These are phyloP conservation scores for Zaprionus nigranus DNA, from an alignment of 1,140 invertebrate genomes.

Conservation along the genomic window DNA sequence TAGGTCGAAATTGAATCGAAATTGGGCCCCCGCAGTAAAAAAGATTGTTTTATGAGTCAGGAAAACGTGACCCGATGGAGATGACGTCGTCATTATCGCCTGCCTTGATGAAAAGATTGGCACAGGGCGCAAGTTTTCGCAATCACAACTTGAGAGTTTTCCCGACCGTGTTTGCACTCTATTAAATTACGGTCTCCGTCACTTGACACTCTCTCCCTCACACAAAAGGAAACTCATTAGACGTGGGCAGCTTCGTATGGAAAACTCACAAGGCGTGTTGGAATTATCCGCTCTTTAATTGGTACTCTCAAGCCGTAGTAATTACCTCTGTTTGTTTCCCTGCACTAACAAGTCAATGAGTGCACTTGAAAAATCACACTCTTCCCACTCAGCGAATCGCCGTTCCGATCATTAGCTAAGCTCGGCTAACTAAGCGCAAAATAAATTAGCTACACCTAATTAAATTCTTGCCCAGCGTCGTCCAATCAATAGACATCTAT, in stretches of 20 bases:
- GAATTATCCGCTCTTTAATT: constrained; percentile 1
- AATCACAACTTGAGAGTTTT: constrained; percentile 39
- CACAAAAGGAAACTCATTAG: constrained; percentile 57
- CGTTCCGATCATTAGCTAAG: constrained; percentile 7
- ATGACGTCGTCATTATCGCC: constrained; percentile 12
- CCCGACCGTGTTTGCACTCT: constrained; percentile 52
- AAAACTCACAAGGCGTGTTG: constrained; percentile 2
- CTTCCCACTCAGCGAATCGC: no score
- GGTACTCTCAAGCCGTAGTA: background rate
- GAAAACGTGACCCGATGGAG: constrained; percentile 23
- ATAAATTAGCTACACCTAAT: constrained; percentile 38
- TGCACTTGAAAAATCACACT: constrained; percentile 4
- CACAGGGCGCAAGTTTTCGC: constrained; percentile 27
- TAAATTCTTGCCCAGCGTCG: constrained; percentile 19
- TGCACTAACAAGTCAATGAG: background rate
- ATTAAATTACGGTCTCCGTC: constrained; percentile 53
- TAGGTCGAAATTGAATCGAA: constrained; percentile 3
- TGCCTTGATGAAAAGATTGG: constrained; percentile 8
- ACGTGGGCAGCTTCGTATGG: constrained; percentile 28
- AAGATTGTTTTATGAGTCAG: constrained; percentile 15
- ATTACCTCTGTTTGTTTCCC: background rate
- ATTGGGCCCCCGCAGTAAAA: constrained; percentile 6
- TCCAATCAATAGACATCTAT: constrained; percentile 17
- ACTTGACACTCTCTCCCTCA: constrained; percentile 35
- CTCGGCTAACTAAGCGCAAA: background rate